Evolutionary conservation across 1,140 invertebrate genomes (phyloP).

Genomic region (Orius insidiosus): DNA sequence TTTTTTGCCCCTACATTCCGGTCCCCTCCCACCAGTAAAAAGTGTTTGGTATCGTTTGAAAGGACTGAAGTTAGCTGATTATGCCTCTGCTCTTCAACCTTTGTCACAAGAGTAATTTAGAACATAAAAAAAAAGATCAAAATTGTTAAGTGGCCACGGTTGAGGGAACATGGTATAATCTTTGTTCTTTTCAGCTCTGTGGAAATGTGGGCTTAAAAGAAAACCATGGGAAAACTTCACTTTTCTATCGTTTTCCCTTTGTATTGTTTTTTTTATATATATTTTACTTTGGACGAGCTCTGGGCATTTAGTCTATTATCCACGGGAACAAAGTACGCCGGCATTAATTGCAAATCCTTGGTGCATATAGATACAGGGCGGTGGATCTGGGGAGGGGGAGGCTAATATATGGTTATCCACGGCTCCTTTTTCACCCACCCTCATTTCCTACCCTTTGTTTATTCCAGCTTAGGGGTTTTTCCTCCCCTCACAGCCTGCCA

Average conservation of each 20-base stretch:
- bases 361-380: conserved; percentile 8
- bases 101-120: not conserved
- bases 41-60: not conserved
- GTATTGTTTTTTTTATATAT: not conserved
- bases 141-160: conserved; percentile 6
- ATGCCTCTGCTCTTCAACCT: not conserved
- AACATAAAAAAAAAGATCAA: conserved; percentile 1
- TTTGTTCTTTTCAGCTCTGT: conserved; percentile 3
- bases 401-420: conserved; percentile 8
- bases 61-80: conserved; percentile 2
- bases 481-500: not conserved
- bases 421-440: conserved; percentile 7
- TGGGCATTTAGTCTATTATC: conserved; percentile 4
- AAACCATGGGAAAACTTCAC: not conserved
- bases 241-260: not conserved
- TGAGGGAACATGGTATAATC: not conserved
- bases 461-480: conserved; percentile 8
- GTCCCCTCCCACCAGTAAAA: not conserved
- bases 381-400: not conserved
- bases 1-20: not conserved
- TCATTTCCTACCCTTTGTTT: conserved; percentile 9
- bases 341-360: conserved; percentile 9
- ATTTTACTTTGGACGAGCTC: not conserved
- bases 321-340: conserved; percentile 2
- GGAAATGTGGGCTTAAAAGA: not conserved